phyloP scores from a whole-genome alignment of 2,797 vertebrate genomes.

The Pseudochaenichthys georgianus region DNA sequence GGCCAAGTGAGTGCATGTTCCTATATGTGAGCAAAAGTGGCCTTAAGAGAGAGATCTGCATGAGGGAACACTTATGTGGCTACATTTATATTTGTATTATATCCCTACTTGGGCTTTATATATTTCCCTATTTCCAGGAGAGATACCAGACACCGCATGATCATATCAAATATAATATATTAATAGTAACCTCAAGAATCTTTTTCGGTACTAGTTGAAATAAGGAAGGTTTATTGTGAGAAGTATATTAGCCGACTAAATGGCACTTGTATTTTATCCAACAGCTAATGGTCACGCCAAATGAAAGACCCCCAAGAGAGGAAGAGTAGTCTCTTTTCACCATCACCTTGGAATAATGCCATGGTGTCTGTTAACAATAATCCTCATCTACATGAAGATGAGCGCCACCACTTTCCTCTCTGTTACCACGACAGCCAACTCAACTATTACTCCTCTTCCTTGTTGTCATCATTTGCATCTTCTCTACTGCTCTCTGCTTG shows the following conservation, averaged over 20 bases:
- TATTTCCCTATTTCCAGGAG: not conserved
- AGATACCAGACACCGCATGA: constrained; percentile 20
- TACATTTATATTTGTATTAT: constrained; percentile 35
- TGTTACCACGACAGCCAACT: not conserved
- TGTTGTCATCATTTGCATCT: constrained; percentile 10
- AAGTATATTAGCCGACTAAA: constrained; percentile 50
- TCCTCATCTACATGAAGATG: constrained; percentile 31
- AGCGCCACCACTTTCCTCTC: constrained; percentile 19
- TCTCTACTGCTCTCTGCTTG: constrained; percentile 4
- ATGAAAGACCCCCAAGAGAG: constrained; percentile 66
- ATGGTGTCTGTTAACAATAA: constrained; percentile 28
- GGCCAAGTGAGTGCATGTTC: constrained; percentile 62
- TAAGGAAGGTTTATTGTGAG: constrained; percentile 34
- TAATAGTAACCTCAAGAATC: constrained; percentile 17
- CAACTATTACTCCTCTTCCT: not conserved
- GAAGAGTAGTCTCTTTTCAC: constrained; percentile 34
- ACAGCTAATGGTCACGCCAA: constrained; percentile 44
- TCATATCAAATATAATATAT: not conserved
- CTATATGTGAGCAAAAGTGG: constrained; percentile 45
- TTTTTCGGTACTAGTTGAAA: constrained; percentile 41
- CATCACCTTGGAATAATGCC: constrained; percentile 49
- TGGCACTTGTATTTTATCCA: constrained; percentile 44
- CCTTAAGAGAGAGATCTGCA: constrained; percentile 51
- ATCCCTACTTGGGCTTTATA: constrained; percentile 21
- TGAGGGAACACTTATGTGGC: constrained; percentile 22